Evolutionary conservation across 2,888 invertebrate genomes (phyloP).

Genomic region (Anthoptus insignis): DNA sequence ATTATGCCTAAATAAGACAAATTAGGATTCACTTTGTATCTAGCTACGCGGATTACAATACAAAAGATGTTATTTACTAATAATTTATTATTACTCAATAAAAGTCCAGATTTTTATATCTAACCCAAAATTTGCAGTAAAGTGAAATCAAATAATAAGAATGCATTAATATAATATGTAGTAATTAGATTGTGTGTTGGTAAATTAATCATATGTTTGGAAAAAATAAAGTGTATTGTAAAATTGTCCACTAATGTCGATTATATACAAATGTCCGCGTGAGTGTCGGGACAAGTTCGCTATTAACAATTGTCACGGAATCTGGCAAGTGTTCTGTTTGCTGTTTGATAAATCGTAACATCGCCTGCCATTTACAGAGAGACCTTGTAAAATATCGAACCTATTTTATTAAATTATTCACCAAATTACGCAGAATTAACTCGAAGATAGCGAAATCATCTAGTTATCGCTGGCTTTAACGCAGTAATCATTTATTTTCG

Average conservation of each 20-base stretch:
- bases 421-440: constrained; percentile 30
- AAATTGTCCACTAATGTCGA: background rate
- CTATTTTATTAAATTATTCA: constrained; percentile 49
- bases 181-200: too few species aligned
- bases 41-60: too few species aligned
- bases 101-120: too few species aligned
- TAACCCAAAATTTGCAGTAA: too few species aligned
- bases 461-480: constrained; percentile 39
- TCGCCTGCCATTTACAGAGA: constrained; percentile 52
- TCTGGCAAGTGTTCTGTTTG: constrained; percentile 32
- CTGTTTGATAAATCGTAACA: constrained; percentile 43
- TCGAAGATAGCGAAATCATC: constrained; percentile 15
- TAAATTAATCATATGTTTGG: too few species aligned
- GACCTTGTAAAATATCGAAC: constrained; percentile 52
- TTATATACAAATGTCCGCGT: background rate
- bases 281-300: background rate
- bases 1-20: too few species aligned
- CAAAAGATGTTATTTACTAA: too few species aligned
- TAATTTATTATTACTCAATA: too few species aligned
- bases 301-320: constrained; percentile 22
- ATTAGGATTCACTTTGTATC: too few species aligned
- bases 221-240: too few species aligned
- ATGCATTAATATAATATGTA: too few species aligned
- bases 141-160: too few species aligned
- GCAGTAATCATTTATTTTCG: constrained; percentile 58